A percentile compares a stretch with the other conserved stretches of the same genome.
Evolutionary conservation across 2,113 vertebrate genomes (phyloP).

Genomic region (Ictidomys tridecemlineatus): DNA sequence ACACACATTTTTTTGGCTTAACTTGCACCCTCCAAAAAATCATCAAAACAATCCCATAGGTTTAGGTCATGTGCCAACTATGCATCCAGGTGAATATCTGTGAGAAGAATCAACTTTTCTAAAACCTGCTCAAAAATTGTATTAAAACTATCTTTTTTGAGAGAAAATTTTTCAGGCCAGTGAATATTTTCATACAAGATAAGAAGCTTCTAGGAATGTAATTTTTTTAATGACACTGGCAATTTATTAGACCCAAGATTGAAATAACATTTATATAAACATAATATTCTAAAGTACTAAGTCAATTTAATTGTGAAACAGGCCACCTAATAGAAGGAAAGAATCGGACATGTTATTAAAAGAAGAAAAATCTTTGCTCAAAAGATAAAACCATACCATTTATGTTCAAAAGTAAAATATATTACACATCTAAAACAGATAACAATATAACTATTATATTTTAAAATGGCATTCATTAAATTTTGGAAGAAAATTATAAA

Average conservation of each 20-base stretch:
- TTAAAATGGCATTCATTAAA: background rate
- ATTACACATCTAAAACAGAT: background rate
- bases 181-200: background rate
- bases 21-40: background rate
- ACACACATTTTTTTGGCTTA: background rate
- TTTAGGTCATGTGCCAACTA: background rate
- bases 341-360: background rate
- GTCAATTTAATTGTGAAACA: background rate
- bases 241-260: background rate
- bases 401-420: slow-evolving; percentile 9
- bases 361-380: background rate
- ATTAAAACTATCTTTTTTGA: background rate
- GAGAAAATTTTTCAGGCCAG: background rate
- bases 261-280: slow-evolving; percentile 7
- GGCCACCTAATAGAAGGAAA: background rate
- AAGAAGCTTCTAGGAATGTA: background rate
- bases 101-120: background rate
- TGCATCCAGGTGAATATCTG: background rate
- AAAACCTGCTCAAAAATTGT: background rate
- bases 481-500: slow-evolving; percentile 28
- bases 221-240: slow-evolving; percentile 27
- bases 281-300: background rate
- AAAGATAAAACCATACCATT: background rate
- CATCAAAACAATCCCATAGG: background rate
- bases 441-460: background rate